phyloP scores from a whole-genome alignment of 1,140 invertebrate genomes.

The Drosophila truncata region DNA sequence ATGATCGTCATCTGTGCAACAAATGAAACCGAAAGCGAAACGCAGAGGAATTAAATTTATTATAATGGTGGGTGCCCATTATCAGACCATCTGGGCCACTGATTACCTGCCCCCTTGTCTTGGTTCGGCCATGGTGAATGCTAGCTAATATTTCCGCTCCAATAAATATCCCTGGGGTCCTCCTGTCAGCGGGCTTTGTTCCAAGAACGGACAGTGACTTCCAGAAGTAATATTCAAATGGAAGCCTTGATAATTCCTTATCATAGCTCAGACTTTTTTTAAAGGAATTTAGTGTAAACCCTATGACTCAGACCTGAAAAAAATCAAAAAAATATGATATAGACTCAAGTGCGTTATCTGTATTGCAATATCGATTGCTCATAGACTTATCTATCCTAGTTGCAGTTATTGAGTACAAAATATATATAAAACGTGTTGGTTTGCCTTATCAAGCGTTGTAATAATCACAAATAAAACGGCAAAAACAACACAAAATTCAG shows the following conservation, averaged over 20 bases:
- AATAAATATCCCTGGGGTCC: conserved; percentile 21
- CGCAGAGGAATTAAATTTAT: conserved; percentile 30
- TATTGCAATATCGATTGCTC: conserved; percentile 5
- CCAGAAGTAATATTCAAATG: neutral
- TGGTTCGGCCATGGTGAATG: neutral
- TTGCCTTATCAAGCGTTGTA: conserved; percentile 2
- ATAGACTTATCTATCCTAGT: neutral
- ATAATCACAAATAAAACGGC: neutral
- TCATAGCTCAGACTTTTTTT: neutral
- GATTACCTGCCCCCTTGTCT: neutral
- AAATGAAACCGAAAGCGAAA: conserved; percentile 49
- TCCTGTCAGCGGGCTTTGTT: neutral
- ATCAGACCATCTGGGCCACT: conserved; percentile 31
- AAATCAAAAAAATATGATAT: neutral
- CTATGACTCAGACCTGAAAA: conserved; percentile 8
- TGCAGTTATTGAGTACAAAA: neutral
- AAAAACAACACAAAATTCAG: neutral
- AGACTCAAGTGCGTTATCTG: conserved; percentile 3
- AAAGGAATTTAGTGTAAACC: neutral
- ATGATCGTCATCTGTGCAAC: conserved; percentile 39
- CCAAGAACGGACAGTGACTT: neutral
- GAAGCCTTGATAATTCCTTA: neutral
- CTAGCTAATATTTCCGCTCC: conserved; percentile 51
- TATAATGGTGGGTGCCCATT: conserved; percentile 58
- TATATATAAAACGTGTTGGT: neutral